Base-by-base conservation (phyloP, 2,113 vertebrate species). In the Sander vitreus region DNA sequence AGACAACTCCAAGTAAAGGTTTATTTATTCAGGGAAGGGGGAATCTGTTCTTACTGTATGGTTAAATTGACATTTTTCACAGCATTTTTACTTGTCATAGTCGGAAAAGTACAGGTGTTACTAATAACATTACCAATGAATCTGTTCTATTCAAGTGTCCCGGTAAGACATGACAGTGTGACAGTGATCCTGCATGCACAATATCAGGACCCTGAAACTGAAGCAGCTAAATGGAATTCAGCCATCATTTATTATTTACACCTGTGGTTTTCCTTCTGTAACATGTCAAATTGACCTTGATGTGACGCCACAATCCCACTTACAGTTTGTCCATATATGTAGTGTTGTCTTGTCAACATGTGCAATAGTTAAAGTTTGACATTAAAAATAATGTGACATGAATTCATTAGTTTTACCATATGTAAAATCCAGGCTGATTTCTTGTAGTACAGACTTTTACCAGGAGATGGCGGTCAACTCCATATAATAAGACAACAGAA, bases 391-490 rank as follows among this genome's bases (percentile, higher is more conserved):
- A 27, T 19, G 27, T 18, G 47, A 66, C 0, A 39, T 27, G 19
- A 43, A 43, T 43, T 59, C 18, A 15, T 21, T 30, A 8, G 25
- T 43, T 57, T 55, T 60, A 12, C 25, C 39, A 19, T 21, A 18
- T 58, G 2, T 43, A 21, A 65, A 55, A 62, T 30, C 6, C 11
- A 39, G 18, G 13, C 2, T 0, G 2, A 59, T 62, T 57, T 65
- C 2, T 60, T 85, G 88, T 71, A 86, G 19, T 84, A 36, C 71
- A 58, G 0, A 65, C 16, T 33, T 54, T 64, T 0, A 57, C 89
- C 93, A 92, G 76, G 27, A 90, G 93, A 87, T 90, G 92, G 93
- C 70, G 59, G 11, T 72, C 71, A 86, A 90, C 60, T 88, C 90
- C 91, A 71, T 9, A 30, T 67, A 88, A 92, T 90, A 47, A 55